phyloP scores from a whole-genome alignment of 2,113 vertebrate species.

The Athene cunicularia region DNA sequence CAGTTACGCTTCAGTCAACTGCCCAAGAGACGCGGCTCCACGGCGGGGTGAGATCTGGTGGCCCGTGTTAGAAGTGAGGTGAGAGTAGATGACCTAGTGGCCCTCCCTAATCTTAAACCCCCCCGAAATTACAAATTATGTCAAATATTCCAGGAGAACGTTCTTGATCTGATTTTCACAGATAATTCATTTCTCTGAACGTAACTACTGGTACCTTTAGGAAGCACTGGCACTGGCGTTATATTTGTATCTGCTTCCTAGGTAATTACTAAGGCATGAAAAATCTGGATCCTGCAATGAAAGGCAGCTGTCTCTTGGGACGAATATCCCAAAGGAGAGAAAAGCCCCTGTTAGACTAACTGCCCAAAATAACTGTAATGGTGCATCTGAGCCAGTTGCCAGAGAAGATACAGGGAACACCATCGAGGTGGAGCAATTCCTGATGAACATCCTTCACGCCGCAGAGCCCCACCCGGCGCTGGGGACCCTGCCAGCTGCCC shows the following conservation, averaged over 20 bases:
- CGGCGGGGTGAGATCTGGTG: background rate
- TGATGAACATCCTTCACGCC: background rate
- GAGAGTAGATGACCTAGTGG: background rate
- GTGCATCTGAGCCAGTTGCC: background rate
- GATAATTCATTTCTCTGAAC: conserved; percentile 34
- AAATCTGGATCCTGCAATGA: background rate
- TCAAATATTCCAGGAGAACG: background rate
- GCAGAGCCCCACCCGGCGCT: background rate
- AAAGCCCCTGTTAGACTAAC: background rate
- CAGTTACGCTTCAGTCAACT: background rate
- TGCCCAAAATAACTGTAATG: background rate
- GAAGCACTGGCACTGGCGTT: background rate
- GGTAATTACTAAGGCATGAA: conserved; percentile 36
- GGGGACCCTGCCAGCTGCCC: conserved; percentile 3
- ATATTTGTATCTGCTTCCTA: conserved; percentile 36
- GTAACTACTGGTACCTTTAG: background rate
- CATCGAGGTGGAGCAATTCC: conserved; percentile 5
- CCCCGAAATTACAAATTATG: background rate
- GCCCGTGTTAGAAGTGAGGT: background rate
- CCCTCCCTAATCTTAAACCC: background rate
- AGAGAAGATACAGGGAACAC: background rate
- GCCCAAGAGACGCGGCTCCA: fast-evolving
- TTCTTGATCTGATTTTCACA: conserved; percentile 42
- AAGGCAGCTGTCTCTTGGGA: conserved; percentile 3
- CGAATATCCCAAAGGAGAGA: background rate